Evolutionary conservation across 2,113 vertebrate species (phyloP), one percentile per base, ranked within the genome.

Genomic region (Notothenia coriiceps): DNA sequence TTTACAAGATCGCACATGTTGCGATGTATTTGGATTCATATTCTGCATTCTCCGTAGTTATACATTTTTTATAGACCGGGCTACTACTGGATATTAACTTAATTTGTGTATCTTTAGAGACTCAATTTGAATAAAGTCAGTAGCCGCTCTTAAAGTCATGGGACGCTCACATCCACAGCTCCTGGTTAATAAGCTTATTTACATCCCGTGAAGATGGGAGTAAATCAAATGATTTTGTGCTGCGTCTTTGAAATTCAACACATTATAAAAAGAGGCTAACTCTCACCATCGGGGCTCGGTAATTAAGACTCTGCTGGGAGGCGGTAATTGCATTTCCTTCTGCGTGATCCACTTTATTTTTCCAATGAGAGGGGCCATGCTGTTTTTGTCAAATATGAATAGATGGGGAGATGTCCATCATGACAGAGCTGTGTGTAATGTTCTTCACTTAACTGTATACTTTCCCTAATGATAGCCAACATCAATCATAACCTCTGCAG

Each of bases 181-280:
- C 47, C 76, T 57, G 61, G 65, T 84, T 94, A 94, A 93, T 92
- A 92, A 93, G 91, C 87, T 87, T 88, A 91, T 93, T 95, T 94
- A 90, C 93, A 92, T 91, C 65, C 62, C 62, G 54, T 47, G 82
- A 86, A 73, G 80, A 86, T 9, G 54, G 33, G 56, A 79, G 86
- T 74, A 77, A 93, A 89, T 90, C 80, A 87, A 86, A 90, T 88
- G 56, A 85, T 91, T 87, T 40, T 92, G 77, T 55, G 89, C 79
- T 75, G 67, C n/a, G 66, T 83, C 89, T 94, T 95, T 95, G 89
- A 94, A 93, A 94, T 88, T 81, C 89, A 81, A 74, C 82, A 86
- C 74, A 92, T 93, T 92, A 40, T 40, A 61, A 90, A 88, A 70
- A 88, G 84, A 88, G 80, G 71, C 60, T 79, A 67, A 88, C 88